Evolutionary conservation across 1,140 invertebrate species (phyloP), one percentile per base, ranked within the genome.

Genomic region (Brachionus sp.): DNA sequence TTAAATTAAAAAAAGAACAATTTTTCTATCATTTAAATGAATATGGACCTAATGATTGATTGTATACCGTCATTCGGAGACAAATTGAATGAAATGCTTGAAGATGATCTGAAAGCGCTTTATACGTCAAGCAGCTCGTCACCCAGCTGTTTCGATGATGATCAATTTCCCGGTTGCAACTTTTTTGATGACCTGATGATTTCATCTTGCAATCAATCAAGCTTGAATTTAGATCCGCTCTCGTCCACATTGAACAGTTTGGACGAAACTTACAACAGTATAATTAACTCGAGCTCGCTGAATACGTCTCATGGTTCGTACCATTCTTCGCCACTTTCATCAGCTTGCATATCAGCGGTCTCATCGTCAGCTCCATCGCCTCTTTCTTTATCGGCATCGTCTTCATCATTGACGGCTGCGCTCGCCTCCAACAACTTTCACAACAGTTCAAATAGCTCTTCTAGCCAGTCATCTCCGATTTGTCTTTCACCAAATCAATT

Each of bases 11-110:
- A 29, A 46, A 75, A 9, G 44, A 75, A 46, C 44, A 75, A 46
- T 46, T 50, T 46, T 75, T 25, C 19, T 25, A 46, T n/a, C 25
- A 75, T 23, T 44, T 75, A 50, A 57, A 75, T 75, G 70, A 75
- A 75, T 19, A 80, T 80, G 46, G 77, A 80, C 35, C 35, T 80
- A 66, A 80, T 80, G 77, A 80, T 80, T 66, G 77, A 80, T 44
- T 80, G 77, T 33, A 57, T 66, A 53, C 77, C 77, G 13, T 44
- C 39, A 46, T 75, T 75, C 9, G 70, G 25, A 25, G 70, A 75
- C 44, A 75, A 75, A 75, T 62, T 80, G 33, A 62, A 19, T 37
- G 77, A 80, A 80, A 80, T 80, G 77, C 77, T 80, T 29, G 77
- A 80, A 16, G 77, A 80, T 29, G 77, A 80, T 29, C 16, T 80